Conservation (phyloP, 2,888 invertebrate species). For the Chrysodeixis includens region DNA sequence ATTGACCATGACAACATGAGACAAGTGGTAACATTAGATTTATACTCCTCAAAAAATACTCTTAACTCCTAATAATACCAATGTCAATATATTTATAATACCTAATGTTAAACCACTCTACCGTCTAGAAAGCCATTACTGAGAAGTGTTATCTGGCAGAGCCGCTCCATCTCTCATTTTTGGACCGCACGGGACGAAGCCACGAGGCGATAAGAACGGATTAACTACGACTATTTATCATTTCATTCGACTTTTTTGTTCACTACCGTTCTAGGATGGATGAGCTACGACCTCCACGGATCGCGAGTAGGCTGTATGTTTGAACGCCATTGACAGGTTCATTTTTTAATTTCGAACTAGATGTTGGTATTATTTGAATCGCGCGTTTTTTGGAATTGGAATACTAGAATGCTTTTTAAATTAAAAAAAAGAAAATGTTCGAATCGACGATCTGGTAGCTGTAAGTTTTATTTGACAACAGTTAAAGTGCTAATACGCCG, state of each 20-base stretch:
- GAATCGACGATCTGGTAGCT: background rate
- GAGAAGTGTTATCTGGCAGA: constrained; percentile 82
- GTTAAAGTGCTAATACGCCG: no score
- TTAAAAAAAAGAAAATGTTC: background rate
- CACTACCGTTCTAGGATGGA: constrained; percentile 81
- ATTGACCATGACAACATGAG: background rate
- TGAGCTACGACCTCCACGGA: constrained; percentile 74
- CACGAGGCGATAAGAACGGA: constrained; percentile 84
- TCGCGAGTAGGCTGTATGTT: constrained; percentile 58
- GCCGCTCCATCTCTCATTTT: constrained; percentile 87
- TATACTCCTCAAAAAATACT: constrained; percentile 18
- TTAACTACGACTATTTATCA: constrained; percentile 88
- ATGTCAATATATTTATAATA: constrained; percentile 59
- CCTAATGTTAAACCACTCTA: constrained; percentile 65
- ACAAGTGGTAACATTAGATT: background rate
- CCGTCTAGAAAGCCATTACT: constrained; percentile 79
- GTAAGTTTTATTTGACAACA: no score
- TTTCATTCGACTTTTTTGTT: constrained; percentile 82
- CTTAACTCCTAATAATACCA: constrained; percentile 43
- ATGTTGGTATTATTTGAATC: constrained; percentile 22
- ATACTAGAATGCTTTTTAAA: background rate
- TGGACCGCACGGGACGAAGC: constrained; percentile 86
- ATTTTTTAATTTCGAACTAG: constrained; percentile 43
- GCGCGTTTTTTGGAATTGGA: constrained; percentile 5
- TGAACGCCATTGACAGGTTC: constrained; percentile 61